phyloP scores from a whole-genome alignment of 2,113 vertebrate species.

The Caranx ignobilis region DNA sequence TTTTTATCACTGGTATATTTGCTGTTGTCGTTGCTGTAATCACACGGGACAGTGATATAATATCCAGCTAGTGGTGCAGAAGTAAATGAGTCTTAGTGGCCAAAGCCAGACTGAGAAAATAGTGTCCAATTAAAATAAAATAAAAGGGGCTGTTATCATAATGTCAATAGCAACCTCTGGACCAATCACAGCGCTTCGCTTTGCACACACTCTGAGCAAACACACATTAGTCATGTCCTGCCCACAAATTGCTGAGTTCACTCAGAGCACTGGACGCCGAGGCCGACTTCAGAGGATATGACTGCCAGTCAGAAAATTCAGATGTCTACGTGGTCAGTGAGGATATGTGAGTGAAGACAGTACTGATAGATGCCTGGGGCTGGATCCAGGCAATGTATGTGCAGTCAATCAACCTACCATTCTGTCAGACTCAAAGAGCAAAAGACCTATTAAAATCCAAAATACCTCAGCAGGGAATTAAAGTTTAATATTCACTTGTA shows the following conservation, averaged over 20 bases:
- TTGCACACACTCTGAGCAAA: slow-evolving; percentile 39
- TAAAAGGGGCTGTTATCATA: slow-evolving; percentile 27
- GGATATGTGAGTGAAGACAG: slow-evolving; percentile 37
- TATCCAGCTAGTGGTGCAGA: neutral
- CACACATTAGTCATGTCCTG: slow-evolving; percentile 33
- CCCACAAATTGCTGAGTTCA: slow-evolving; percentile 58
- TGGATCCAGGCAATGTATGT: slow-evolving; percentile 47
- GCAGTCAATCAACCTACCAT: slow-evolving; percentile 44
- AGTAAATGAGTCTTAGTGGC: slow-evolving; percentile 10
- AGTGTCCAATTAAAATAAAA: neutral
- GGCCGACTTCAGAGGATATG: slow-evolving; percentile 26
- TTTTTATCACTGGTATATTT: slow-evolving; percentile 26
- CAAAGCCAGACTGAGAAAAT: neutral
- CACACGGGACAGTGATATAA: slow-evolving; percentile 1
- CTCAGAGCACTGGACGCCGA: slow-evolving; percentile 39
- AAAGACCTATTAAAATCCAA: slow-evolving; percentile 51
- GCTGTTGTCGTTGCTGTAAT: slow-evolving; percentile 8
- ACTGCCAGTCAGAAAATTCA: slow-evolving; percentile 39
- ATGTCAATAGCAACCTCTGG: slow-evolving; percentile 24
- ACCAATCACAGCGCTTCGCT: slow-evolving; percentile 19
- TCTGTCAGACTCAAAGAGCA: slow-evolving; percentile 53
- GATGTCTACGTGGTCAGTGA: slow-evolving; percentile 40
- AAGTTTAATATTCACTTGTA: slow-evolving; percentile 31
- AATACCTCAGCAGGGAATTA: slow-evolving; percentile 38
- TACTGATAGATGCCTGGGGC: slow-evolving; percentile 48